Evolutionary conservation across 2,113 vertebrate genomes (phyloP), one percentile per base, ranked within the genome.

Genomic region (Burhinus bistriatus): DNA sequence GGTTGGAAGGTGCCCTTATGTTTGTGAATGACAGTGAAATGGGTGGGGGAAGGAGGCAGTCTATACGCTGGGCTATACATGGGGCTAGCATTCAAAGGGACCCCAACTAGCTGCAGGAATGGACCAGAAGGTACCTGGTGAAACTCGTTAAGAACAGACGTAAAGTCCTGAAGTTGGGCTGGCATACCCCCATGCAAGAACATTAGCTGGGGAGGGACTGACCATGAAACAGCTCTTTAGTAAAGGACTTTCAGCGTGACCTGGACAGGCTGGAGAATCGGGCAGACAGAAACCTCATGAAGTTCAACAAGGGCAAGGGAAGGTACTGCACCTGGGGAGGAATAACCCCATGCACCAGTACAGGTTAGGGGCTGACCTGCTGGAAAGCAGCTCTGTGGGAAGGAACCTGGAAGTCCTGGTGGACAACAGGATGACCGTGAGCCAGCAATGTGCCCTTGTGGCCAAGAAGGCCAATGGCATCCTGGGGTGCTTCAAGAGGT

Each of bases 11-110:
- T 70, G 21, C 14, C 9, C 9, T 73, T 78, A 23, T 15, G 19
- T 51, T 75, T 84, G 55, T 55, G 25, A 70, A 54, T 66, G 45
- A 22, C 36, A 57, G 19, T 44, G 45, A 65, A 68, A 61, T 30
- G 12, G 12, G 7, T 64, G 10, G 18, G 9, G 38, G 8, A 51
- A 26, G 9, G 13, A 91, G 21, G 9, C 34, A 59, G 36, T 58
- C 45, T 40, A 4, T 69, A 17, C 0, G 0, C 21, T 45, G 27
- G 18, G 8, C 64, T 65, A 11, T 26, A 29, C 1, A 0, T 4
- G 4, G 18, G 18, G 44, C 17, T 52, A 47, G 9, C 30, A 61
- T 76, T 52, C 40, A 32, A 34, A 86, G 44, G n/a, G 29, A 36
- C 18, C 27, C 69, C 52, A 64, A 4, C n/a, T 66, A 49, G 38